A percentile compares a stretch with the other conserved stretches of the same genome.
Evolutionary conservation across 2,797 vertebrate genomes (phyloP).

Genomic region (Bucorvus abyssinicus): DNA sequence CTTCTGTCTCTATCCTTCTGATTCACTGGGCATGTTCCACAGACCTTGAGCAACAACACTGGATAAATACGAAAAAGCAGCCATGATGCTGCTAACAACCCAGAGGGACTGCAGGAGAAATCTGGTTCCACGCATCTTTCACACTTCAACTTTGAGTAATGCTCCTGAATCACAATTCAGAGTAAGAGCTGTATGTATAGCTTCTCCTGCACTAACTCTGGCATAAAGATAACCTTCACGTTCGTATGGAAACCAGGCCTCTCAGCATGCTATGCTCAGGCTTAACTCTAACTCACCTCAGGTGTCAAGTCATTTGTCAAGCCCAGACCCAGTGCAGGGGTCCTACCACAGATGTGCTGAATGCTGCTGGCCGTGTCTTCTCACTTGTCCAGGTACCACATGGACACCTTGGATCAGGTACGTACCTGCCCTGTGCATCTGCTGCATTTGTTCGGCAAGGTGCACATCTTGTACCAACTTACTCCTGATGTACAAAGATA

Average conservation of each 20-base stretch:
- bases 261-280: neutral
- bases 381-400: fast-evolving
- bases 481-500: neutral
- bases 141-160: neutral
- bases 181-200: neutral
- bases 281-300: neutral
- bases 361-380: fast-evolving
- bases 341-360: neutral
- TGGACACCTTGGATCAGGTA: neutral
- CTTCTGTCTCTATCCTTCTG: neutral
- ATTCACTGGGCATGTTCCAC: neutral
- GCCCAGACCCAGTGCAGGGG: neutral
- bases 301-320: neutral
- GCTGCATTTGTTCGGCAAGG: neutral
- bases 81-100: neutral
- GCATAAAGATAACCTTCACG: neutral
- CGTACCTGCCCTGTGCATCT: neutral
- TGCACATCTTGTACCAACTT: neutral
- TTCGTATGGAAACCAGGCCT: neutral
- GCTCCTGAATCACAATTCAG: neutral
- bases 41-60: neutral
- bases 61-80: neutral
- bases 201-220: neutral
- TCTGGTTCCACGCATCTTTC: neutral
- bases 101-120: neutral